Conservation (phyloP, 1,140 invertebrate genomes). For the Drosophila tsacasi region DNA sequence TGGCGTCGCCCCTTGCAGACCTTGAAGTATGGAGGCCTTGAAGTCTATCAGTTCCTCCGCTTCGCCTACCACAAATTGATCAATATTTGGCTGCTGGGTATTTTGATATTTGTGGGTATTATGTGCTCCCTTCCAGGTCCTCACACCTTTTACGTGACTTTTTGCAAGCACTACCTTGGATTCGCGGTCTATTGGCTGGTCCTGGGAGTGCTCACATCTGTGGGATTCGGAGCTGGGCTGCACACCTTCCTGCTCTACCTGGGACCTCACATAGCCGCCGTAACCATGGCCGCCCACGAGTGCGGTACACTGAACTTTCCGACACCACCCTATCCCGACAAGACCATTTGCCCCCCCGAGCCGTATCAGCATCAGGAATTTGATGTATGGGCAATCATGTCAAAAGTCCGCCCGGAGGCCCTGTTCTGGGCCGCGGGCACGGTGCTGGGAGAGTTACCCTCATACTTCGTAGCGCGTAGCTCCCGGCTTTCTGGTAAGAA, state of each 20-base stretch:
- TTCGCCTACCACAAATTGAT: conserved; percentile 86
- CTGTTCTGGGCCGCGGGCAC: conserved; percentile 99
- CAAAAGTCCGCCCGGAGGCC: conserved; percentile 96
- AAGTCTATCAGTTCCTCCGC: conserved; percentile 88
- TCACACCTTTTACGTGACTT: conserved; percentile 81
- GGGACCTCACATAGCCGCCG: conserved; percentile 95
- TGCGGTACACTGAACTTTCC: conserved; percentile 98
- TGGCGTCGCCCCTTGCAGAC: conserved; percentile 95
- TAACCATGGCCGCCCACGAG: conserved; percentile 98
- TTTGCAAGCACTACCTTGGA: conserved; percentile 85
- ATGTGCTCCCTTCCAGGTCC: conserved; percentile 84
- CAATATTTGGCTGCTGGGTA: conserved; percentile 84
- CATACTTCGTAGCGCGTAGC: conserved; percentile 98
- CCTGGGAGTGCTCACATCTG: conserved; percentile 98
- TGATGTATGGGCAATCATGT: conserved; percentile 94
- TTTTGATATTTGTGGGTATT: conserved; percentile 53
- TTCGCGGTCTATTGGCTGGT: conserved; percentile 97
- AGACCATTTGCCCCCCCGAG: conserved; percentile 91
- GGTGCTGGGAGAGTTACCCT: conserved; percentile 97
- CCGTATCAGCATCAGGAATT: conserved; percentile 87
- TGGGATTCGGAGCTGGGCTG: conserved; percentile 98
- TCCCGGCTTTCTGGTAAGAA: conserved; percentile 91
- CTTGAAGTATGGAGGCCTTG: conserved; percentile 92
- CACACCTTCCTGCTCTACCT: conserved; percentile 99
- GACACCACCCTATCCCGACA: conserved; percentile 94